Percentiles rank a stretch among this genome's conserved stretches.
phyloP scores from a whole-genome alignment of 1,140 invertebrate species.

The Lordiphosa clarofinis region DNA sequence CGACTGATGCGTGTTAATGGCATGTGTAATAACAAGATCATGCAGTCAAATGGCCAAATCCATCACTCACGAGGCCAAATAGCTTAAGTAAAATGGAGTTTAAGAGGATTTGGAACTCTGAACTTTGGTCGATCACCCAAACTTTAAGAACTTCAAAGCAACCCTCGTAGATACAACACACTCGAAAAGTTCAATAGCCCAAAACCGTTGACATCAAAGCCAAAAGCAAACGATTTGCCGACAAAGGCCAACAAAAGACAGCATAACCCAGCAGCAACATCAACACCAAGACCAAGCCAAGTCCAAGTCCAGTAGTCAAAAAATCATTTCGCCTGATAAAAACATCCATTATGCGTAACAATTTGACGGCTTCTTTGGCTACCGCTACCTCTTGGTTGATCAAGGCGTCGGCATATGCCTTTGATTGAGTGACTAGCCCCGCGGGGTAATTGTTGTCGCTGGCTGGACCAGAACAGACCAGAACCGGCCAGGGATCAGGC shows the following conservation, averaged over 20 bases:
- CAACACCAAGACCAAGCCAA: too few relatives aligned
- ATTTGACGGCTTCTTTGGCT: slow-evolving; percentile 77
- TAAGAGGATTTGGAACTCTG: neutral
- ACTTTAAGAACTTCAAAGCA: slow-evolving; percentile 6
- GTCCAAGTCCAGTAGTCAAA: slow-evolving; percentile 64
- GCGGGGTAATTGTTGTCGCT: slow-evolving; percentile 76
- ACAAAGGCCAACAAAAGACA: slow-evolving; percentile 29
- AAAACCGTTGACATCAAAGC: slow-evolving; percentile 64
- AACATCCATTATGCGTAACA: slow-evolving; percentile 78
- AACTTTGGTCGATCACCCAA: too few relatives aligned
- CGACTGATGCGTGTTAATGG: slow-evolving; percentile 52
- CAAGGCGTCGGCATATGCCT: slow-evolving; percentile 45
- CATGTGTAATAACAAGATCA: slow-evolving; percentile 65
- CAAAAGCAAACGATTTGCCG: slow-evolving; percentile 43
- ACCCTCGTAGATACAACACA: slow-evolving; percentile 2
- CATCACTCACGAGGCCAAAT: slow-evolving; percentile 7
- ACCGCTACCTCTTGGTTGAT: slow-evolving; percentile 39
- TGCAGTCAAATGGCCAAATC: slow-evolving; percentile 41
- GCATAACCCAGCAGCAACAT: slow-evolving; percentile 12
- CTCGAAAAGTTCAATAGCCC: slow-evolving; percentile 55
- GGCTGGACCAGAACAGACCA: slow-evolving; percentile 4
- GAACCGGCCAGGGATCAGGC: slow-evolving; percentile 32
- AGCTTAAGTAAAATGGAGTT: neutral
- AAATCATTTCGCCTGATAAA: slow-evolving; percentile 68
- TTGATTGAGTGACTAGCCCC: slow-evolving; percentile 63